Percentiles rank a stretch among this genome's conserved stretches.
Evolutionary conservation across 35 echinoderm and acorn worm genomes (phyloP).

Genomic region (Ophiothrix spiculata): DNA sequence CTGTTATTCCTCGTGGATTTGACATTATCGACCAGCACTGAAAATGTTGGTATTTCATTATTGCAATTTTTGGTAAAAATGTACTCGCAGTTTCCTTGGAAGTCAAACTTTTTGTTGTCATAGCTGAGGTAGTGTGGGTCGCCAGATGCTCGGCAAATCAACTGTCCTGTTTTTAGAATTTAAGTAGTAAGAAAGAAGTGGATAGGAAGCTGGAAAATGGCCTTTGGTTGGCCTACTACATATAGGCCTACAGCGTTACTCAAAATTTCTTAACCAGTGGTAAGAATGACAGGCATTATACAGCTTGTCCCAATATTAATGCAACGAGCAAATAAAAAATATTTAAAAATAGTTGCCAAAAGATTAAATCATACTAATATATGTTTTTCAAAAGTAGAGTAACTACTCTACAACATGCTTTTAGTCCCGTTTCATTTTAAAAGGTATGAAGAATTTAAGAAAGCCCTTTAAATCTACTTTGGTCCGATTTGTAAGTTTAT

Average conservation of each 20-base stretch:
- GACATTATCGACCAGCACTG: neutral
- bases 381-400: no score
- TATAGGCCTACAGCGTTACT: neutral
- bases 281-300: neutral
- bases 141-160: conserved; percentile 8
- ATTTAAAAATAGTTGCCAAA: no score
- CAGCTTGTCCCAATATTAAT: neutral
- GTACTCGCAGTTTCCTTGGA: conserved; percentile 13
- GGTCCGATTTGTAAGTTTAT: no score
- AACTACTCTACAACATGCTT: no score
- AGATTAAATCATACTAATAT: no score
- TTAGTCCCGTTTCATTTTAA: no score
- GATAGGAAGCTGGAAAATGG: neutral
- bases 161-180: neutral
- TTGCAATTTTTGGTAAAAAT: neutral
- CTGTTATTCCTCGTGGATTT: neutral
- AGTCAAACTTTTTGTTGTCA: conserved; percentile 23
- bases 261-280: neutral
- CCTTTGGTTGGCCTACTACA: neutral
- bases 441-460: no score
- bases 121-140: conserved; percentile 19
- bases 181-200: neutral
- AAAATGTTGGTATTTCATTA: neutral
- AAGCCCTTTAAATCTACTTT: no score
- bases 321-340: neutral